Evolutionary conservation across 2,797 vertebrate species (phyloP).

Genomic region (Macropodus opercularis): DNA sequence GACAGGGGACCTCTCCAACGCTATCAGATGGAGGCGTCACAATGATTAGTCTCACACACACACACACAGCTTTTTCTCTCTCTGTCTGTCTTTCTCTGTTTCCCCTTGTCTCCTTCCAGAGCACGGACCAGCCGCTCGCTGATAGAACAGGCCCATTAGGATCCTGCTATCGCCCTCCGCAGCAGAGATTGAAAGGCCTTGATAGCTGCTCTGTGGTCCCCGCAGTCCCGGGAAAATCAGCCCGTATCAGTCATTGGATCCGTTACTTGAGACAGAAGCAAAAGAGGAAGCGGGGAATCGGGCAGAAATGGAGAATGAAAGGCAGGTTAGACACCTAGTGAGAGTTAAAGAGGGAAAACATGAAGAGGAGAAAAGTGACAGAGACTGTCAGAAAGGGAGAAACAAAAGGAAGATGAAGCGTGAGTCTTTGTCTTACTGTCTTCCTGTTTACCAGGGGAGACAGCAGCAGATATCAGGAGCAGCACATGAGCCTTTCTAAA

Average conservation of each 20-base stretch:
- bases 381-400: slow-evolving; percentile 53
- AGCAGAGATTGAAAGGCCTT: slow-evolving; percentile 90
- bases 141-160: slow-evolving; percentile 95
- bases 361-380: slow-evolving; percentile 46
- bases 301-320: slow-evolving; percentile 51
- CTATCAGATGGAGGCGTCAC: slow-evolving; percentile 89
- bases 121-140: slow-evolving; percentile 81
- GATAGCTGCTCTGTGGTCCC: slow-evolving; percentile 85
- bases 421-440: slow-evolving; percentile 63
- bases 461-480: slow-evolving; percentile 55
- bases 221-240: slow-evolving; percentile 86
- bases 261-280: slow-evolving; percentile 82
- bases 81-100: slow-evolving; percentile 51
- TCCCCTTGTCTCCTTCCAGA: slow-evolving; percentile 71
- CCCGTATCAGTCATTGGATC: slow-evolving; percentile 90
- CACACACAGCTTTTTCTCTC: slow-evolving; percentile 60
- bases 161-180: slow-evolving; percentile 89
- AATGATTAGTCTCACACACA: slow-evolving; percentile 86
- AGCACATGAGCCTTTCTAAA: slow-evolving; percentile 41
- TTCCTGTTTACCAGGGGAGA: slow-evolving; percentile 61
- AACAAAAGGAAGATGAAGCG: slow-evolving; percentile 45
- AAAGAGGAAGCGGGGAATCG: slow-evolving; percentile 52
- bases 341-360: slow-evolving; percentile 61
- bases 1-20: slow-evolving; percentile 86
- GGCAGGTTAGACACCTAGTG: slow-evolving; percentile 68